A percentile compares a stretch with the other conserved stretches of the same genome.
Conservation (phyloP, 2,888 invertebrate genomes). For the Leptopilina syphax region DNA sequence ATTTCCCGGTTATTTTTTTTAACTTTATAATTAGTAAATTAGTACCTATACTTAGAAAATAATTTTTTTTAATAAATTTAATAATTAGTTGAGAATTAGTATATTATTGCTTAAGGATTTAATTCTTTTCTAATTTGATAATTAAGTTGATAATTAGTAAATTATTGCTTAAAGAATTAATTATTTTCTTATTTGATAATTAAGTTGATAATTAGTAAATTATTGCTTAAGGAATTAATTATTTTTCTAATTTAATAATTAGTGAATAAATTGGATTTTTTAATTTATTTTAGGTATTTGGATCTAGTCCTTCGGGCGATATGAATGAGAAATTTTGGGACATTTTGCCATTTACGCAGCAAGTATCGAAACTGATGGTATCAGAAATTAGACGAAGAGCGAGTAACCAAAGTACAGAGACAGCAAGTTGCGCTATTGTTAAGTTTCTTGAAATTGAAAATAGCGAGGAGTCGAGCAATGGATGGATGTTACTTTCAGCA, state of each 20-base stretch:
- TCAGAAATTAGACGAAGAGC: slow-evolving; percentile 95
- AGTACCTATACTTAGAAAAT: too few species aligned
- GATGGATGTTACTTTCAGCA: slow-evolving; percentile 96
- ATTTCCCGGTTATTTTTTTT: too few species aligned
- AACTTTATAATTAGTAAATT: too few species aligned
- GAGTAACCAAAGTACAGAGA: slow-evolving; percentile 96
- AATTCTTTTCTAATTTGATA: too few species aligned
- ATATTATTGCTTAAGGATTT: too few species aligned
- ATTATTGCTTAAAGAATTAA: too few species aligned
- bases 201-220: too few species aligned
- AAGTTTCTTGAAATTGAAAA: slow-evolving; percentile 97
- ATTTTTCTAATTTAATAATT: neutral
- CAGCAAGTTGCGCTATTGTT: slow-evolving; percentile 97
- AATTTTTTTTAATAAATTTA: too few species aligned
- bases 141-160: too few species aligned
- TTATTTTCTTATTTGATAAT: too few species aligned
- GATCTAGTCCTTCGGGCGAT: slow-evolving; percentile 94
- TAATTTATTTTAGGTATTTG: slow-evolving; percentile 86
- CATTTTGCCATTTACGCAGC: slow-evolving; percentile 94
- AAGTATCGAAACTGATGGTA: slow-evolving; percentile 97
- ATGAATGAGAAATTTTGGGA: slow-evolving; percentile 99
- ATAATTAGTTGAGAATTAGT: too few species aligned
- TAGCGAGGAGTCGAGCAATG: slow-evolving; percentile 95
- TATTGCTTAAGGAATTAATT: too few species aligned
- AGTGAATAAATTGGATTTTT: neutral